Evolutionary conservation across 2,113 vertebrate species (phyloP).

Genomic region (Alaudala cheleensis): DNA sequence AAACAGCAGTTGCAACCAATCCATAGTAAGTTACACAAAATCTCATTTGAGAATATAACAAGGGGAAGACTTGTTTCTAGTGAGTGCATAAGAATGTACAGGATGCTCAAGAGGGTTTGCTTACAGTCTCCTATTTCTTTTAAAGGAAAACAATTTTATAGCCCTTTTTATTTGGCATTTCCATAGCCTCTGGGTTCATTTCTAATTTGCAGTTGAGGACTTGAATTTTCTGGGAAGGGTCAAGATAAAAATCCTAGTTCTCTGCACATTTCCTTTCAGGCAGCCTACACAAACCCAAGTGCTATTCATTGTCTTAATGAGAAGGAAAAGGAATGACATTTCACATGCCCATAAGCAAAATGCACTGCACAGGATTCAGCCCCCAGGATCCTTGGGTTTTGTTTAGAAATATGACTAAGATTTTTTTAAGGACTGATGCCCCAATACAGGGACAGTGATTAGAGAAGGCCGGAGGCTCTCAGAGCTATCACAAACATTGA

Average conservation of each 20-base stretch:
- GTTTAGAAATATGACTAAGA: not conserved
- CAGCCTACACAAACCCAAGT: not conserved
- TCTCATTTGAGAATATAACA: not conserved
- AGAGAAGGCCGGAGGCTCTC: not conserved
- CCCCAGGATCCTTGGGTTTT: not conserved
- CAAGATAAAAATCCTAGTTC: conserved; percentile 17
- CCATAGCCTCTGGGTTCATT: not conserved
- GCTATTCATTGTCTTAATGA: not conserved
- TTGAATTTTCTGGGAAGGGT: conserved; percentile 6
- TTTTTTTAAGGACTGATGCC: not conserved
- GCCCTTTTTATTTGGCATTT: conserved; percentile 8
- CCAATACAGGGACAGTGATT: not conserved
- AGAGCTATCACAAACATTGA: not conserved
- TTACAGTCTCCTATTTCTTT: not conserved
- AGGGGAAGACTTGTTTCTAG: not conserved
- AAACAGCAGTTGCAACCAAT: not conserved
- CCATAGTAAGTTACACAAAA: not conserved
- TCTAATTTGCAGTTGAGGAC: not conserved
- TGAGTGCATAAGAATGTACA: not conserved
- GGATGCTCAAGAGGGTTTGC: not conserved
- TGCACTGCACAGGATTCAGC: not conserved
- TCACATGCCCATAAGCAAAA: not conserved
- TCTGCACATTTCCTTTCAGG: not conserved
- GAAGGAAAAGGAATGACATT: not conserved
- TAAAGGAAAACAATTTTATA: not conserved